phyloP scores from a whole-genome alignment of 2,113 vertebrate species.

The Podarcis cretensis region DNA sequence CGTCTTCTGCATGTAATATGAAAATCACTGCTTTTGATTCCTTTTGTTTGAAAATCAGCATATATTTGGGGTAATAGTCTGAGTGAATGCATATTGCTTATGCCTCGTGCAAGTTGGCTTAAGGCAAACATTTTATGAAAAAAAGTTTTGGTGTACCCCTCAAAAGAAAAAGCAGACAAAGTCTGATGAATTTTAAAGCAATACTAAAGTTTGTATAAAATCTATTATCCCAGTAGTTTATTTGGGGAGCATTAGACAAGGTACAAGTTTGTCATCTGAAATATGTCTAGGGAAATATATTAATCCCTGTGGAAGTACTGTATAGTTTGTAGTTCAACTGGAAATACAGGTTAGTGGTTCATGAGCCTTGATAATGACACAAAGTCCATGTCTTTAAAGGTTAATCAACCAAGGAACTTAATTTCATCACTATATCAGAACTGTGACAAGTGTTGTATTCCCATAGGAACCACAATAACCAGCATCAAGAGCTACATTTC shows the following conservation, averaged over 20 bases:
- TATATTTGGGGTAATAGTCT: too few relatives aligned
- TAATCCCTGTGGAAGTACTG: background rate
- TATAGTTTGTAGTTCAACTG: background rate
- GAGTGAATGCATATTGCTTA: too few relatives aligned
- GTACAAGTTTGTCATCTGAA: background rate
- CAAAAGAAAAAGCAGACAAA: background rate
- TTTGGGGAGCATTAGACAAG: background rate
- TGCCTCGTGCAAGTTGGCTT: background rate
- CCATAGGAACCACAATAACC: background rate
- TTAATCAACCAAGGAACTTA: background rate
- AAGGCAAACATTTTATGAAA: background rate
- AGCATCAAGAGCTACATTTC: background rate
- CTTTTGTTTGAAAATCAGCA: too few relatives aligned
- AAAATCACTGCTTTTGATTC: too few relatives aligned
- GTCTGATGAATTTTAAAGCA: too few relatives aligned
- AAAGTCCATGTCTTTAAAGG: background rate
- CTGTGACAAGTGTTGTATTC: background rate
- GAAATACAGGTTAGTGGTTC: slow-evolving; percentile 18
- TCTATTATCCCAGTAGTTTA: background rate
- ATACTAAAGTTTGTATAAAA: background rate
- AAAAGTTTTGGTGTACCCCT: background rate
- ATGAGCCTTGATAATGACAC: background rate
- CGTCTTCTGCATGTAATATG: too few relatives aligned
- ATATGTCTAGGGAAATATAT: background rate
- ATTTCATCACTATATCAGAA: background rate